A percentile compares a stretch with the other conserved stretches of the same genome.
Conservation (phyloP, 2,797 vertebrate genomes). For the Lagorchestes hirsutus region DNA sequence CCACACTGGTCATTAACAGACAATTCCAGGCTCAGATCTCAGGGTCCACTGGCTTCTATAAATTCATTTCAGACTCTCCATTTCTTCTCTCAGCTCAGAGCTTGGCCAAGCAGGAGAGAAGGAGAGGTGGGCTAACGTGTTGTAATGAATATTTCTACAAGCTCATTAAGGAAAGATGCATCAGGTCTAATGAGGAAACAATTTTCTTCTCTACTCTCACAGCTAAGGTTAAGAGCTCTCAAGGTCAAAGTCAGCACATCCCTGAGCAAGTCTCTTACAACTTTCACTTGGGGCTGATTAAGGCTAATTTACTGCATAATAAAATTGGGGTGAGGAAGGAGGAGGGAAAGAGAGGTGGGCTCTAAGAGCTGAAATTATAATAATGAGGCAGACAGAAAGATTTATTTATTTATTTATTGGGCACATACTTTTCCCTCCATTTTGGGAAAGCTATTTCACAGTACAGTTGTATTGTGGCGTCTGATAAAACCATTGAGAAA, state of each 20-base stretch:
- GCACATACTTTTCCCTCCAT: conserved; percentile 49
- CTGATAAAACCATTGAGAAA: conserved; percentile 81
- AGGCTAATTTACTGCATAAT: conserved; percentile 71
- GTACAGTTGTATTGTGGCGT: conserved; percentile 69
- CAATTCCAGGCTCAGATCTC: neutral
- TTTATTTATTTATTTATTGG: conserved; percentile 52
- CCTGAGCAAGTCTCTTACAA: neutral
- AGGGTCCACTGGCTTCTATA: neutral
- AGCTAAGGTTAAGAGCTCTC: conserved; percentile 46
- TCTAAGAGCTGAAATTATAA: conserved; percentile 51
- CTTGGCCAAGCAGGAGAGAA: neutral
- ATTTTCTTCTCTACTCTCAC: conserved; percentile 45
- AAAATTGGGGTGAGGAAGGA: neutral
- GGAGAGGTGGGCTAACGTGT: conserved; percentile 40
- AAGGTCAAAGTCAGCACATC: conserved; percentile 62
- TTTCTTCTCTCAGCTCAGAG: neutral
- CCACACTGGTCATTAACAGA: too few relatives aligned
- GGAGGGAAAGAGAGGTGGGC: conserved; percentile 26
- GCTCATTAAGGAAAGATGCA: conserved; percentile 68
- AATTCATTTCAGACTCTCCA: neutral
- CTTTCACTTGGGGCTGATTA: conserved; percentile 60
- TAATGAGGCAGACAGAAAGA: conserved; percentile 3
- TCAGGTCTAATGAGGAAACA: conserved; percentile 49
- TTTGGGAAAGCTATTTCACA: conserved; percentile 66
- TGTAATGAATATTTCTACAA: conserved; percentile 66